Percentiles rank a stretch among this genome's conserved stretches.
These are phyloP conservation scores for Mesitornis unicolor DNA, from an alignment of 2,113 vertebrate species.

Conservation along the genomic window DNA sequence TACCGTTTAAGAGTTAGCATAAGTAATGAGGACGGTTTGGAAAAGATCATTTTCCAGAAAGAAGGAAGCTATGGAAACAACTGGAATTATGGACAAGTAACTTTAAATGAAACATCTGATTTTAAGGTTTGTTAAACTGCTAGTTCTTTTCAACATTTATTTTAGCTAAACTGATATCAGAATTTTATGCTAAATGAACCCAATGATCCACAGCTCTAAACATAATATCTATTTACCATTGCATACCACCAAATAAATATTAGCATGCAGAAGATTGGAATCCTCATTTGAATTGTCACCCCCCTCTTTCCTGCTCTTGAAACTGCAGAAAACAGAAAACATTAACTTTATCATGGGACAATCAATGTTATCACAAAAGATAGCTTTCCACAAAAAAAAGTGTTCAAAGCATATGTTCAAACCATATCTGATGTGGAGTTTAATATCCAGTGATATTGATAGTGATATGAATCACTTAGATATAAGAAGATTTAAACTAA, in stretches of 20 bases:
- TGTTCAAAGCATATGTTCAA: not conserved
- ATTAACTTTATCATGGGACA: not conserved
- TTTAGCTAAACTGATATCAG: not conserved
- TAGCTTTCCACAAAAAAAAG: not conserved
- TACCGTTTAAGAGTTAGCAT: conserved; percentile 73
- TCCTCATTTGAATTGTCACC: not conserved
- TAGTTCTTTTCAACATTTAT: not conserved
- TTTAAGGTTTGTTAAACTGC: conserved; percentile 72
- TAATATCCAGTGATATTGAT: not conserved
- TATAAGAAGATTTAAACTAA: not conserved
- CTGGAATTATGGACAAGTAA: conserved; percentile 90
- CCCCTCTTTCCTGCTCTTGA: not conserved
- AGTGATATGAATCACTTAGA: not conserved
- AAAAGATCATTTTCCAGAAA: conserved; percentile 76
- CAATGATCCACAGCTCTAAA: not conserved
- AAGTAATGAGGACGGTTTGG: not conserved
- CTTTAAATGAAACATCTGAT: conserved; percentile 75
- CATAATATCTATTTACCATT: not conserved
- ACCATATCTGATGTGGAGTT: not conserved
- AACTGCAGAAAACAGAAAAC: not conserved
- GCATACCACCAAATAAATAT: not conserved
- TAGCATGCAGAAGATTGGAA: not conserved
- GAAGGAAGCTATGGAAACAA: conserved; percentile 87
- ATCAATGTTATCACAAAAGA: not conserved
- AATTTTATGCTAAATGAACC: not conserved